Evolutionary conservation across 2,888 invertebrate genomes (phyloP).

Genomic region (Ferdinandea cuprea): DNA sequence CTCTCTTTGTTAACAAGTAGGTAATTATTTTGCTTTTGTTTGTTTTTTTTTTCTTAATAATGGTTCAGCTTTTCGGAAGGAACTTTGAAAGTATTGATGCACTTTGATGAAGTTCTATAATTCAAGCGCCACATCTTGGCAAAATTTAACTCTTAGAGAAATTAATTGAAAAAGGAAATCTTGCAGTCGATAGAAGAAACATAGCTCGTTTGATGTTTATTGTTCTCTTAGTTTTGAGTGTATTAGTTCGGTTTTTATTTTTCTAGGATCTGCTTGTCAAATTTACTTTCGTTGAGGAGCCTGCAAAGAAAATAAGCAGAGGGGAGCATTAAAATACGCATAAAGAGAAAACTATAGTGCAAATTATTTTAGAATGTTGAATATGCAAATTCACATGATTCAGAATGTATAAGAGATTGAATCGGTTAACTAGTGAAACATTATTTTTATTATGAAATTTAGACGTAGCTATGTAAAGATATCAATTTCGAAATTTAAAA

Average conservation of each 20-base stretch:
- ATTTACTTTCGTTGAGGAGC: conserved; percentile 12
- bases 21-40: too few relatives aligned
- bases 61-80: background rate
- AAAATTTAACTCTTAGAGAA: background rate
- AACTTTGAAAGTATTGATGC: background rate
- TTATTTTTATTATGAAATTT: too few relatives aligned
- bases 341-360: background rate
- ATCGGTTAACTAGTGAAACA: too few relatives aligned
- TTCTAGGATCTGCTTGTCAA: conserved; percentile 1
- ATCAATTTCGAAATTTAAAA: too few relatives aligned
- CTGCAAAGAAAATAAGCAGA: conserved; percentile 63
- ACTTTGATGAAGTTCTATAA: background rate
- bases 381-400: too few relatives aligned
- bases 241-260: background rate
- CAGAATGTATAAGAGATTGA: too few relatives aligned
- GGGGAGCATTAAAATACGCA: conserved; percentile 22
- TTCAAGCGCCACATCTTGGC: background rate
- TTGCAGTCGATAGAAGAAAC: background rate
- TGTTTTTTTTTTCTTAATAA: background rate
- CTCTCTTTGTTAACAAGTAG: conserved; percentile 4
- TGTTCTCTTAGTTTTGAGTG: background rate
- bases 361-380: too few relatives aligned
- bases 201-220: background rate
- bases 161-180: background rate
- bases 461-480: too few relatives aligned